These are phyloP conservation scores for Fragum whitleyi DNA, from an alignment of 2,888 invertebrate species.

Conservation along the genomic window DNA sequence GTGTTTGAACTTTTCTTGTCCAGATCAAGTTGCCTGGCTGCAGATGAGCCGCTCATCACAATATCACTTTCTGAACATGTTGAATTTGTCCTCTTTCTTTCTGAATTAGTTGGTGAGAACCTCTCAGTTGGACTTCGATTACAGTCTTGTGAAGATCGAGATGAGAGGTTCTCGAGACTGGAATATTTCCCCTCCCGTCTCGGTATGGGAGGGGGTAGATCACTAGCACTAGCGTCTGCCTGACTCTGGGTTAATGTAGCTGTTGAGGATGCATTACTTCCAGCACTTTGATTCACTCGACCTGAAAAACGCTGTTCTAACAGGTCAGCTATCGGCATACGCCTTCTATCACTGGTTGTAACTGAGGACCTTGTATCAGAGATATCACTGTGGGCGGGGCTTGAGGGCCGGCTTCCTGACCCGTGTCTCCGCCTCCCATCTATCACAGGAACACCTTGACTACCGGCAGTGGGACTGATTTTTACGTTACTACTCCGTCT, in stretches of 20 bases:
- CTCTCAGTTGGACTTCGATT: constrained; percentile 70
- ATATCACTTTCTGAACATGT: constrained; percentile 74
- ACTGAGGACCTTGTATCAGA: constrained; percentile 61
- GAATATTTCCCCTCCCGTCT: constrained; percentile 57
- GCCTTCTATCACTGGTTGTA: constrained; percentile 59
- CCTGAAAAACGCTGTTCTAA: constrained; percentile 73
- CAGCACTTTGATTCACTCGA: constrained; percentile 57
- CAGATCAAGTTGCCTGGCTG: constrained; percentile 67
- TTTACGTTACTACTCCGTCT: constrained; percentile 58
- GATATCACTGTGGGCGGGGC: constrained; percentile 73
- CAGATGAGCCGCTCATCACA: constrained; percentile 49
- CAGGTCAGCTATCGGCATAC: constrained; percentile 75
- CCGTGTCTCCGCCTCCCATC: constrained; percentile 76
- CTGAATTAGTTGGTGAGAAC: constrained; percentile 66
- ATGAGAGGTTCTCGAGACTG: constrained; percentile 70
- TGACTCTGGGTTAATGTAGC: constrained; percentile 65
- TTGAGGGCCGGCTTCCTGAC: constrained; percentile 78
- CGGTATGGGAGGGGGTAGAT: constrained; percentile 66
- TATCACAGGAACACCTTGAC: constrained; percentile 73
- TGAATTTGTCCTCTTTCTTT: constrained; percentile 69
- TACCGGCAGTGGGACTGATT: constrained; percentile 65
- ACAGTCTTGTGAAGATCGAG: constrained; percentile 57
- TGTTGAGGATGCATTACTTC: constrained; percentile 62
- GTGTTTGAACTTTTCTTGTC: constrained; percentile 58
- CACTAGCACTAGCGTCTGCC: constrained; percentile 60